Base-by-base conservation (phyloP, 2,888 invertebrate species). In the Drosophila diplacantha region DNA sequence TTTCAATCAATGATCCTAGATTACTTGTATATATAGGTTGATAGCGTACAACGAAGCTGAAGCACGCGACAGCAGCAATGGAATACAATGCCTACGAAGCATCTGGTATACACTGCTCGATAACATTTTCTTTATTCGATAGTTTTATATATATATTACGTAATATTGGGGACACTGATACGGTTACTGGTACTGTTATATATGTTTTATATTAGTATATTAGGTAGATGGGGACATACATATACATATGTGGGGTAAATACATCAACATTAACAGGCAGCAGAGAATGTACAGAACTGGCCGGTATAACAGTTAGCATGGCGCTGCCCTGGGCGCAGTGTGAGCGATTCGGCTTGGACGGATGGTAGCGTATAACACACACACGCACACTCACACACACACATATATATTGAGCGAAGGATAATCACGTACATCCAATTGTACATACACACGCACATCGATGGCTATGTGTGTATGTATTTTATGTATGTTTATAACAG, bases 301-400 rank as follows among this genome's bases (percentile, higher is more conserved):
- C 69, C 68, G 67, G 69, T 69, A 78, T 62, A 69, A 78, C 71
- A 75, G 73, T 75, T 77, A 70, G 64, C 67, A 71, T 59, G 71
- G 69, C 69, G 64, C 60, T 69, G 62, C 39, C 62, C 69, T 51
- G 47, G 50, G 73, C 73, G 43, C 73, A 55, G 39, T 73, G 71
- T 56, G 51, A 68, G 47, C 51, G 50, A 49, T 52, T 60, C 61
- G 62, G 38, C 57, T 61, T 44, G 46, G 44, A 79, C 62, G 60
- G 56, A 56, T 61, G 50, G 57, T 64, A 73, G 66, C 53, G 49
- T 65, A 51, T 49, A 59, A 53, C 69, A 22, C 31, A 41, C 22
- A 32, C 29, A 20, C 35, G 46, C 16, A 38, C 32, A 41, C 12
- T 26, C 29, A 37, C 20, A 41, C 24, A 31, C 41, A 24, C 9